Evolutionary conservation across 2,888 invertebrate genomes (phyloP), one percentile per base, ranked within the genome.

Genomic region (Agrochola lychnidis): DNA sequence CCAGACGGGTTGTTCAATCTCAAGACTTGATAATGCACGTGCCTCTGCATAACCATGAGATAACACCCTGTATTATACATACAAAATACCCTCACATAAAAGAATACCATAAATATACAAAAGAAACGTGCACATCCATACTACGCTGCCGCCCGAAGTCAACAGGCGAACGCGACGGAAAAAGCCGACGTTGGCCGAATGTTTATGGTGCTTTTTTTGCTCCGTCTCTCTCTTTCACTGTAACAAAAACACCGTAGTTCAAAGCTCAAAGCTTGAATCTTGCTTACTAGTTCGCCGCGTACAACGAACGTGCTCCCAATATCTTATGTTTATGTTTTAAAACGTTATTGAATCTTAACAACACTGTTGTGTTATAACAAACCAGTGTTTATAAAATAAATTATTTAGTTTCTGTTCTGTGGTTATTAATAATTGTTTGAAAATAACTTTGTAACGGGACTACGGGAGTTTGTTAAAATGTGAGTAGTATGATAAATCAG

Each of bases 171-270:
- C 56, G 45, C 56, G 45, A 73, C 45, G 95, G 92, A 93, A 92
- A 85, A 76, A 83, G 83, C 93, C 96, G 96, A 95, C 87, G 88
- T 84, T 83, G 81, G 71, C 94, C 96, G 96, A 96, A 94, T 91
- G 91, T 91, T 93, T 91, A 94, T 94, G 94, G 94, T 93, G 93
- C 63, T 93, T 94, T 94, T 94, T 94, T 93, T 92, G 84, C 87
- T 91, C 92, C 80, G 86, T 96, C 96, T 93, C 94, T 83, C 92
- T 96, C 94, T 90, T 85, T 84, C 94, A 79, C 92, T 90, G 91
- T 89, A 91, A 93, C 93, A 93, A 94, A 95, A 95, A 94, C 94
- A 94, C 81, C 82, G 82, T 89, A 89, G 80, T 82, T 87, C 85
- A 86, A 91, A 91, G 92, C 93, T 92, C 89, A 88, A 91, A 92